These are phyloP conservation scores for silkworm (Bombyx mori) DNA, from an alignment of 1,140 invertebrate species.

Conservation along the genomic window DNA sequence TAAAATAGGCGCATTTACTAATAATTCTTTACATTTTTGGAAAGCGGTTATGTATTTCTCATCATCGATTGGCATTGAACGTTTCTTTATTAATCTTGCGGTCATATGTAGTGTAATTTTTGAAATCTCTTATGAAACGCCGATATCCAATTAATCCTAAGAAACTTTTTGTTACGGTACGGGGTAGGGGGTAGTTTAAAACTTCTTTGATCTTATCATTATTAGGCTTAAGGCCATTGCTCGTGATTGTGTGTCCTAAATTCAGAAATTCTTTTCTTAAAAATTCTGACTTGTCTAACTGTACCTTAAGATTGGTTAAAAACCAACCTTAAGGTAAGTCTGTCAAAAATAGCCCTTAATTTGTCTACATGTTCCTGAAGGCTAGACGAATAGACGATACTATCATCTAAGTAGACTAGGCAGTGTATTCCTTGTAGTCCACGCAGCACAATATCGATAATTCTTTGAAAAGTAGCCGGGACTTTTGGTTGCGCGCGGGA, in stretches of 20 bases:
- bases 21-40: constrained; percentile 17
- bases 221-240: constrained; percentile 31
- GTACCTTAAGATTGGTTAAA: constrained; percentile 44
- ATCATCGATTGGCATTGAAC: constrained; percentile 9
- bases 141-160: constrained; percentile 15
- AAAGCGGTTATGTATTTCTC: constrained; percentile 12
- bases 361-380: background rate
- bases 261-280: constrained; percentile 21
- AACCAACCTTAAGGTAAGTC: too few species aligned
- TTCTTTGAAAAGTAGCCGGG: constrained; percentile 10
- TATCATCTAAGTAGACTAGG: constrained; percentile 4
- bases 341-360: constrained; percentile 1
- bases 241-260: constrained; percentile 29
- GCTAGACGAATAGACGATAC: background rate
- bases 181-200: constrained; percentile 26
- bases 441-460: background rate
- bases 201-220: constrained; percentile 32
- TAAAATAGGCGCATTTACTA: constrained; percentile 13
- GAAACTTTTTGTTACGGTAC: constrained; percentile 31
- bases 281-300: constrained; percentile 47
- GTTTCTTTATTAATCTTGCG: constrained; percentile 28
- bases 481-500: background rate
- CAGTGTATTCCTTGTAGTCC: background rate
- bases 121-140: constrained; percentile 12
- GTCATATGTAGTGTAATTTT: constrained; percentile 18